phyloP scores from a whole-genome alignment of 1,140 invertebrate species.

The Agraylea sexmaculata region DNA sequence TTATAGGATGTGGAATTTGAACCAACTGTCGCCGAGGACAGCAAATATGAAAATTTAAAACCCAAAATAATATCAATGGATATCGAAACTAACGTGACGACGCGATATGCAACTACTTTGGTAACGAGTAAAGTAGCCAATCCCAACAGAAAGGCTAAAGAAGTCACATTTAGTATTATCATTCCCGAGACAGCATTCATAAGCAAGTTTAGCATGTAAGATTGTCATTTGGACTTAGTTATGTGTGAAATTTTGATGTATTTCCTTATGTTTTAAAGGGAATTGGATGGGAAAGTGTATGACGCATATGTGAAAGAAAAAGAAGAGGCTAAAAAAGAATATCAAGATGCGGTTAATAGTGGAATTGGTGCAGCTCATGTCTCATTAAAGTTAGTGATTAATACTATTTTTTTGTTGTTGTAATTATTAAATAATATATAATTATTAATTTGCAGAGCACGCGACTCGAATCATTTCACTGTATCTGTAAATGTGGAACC shows the following conservation, averaged over 20 bases:
- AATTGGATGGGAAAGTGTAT: conserved; percentile 41
- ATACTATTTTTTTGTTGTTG: neutral
- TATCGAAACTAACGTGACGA: conserved; percentile 42
- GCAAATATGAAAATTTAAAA: no score
- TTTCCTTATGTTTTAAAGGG: conserved; percentile 25
- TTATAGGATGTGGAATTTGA: no score
- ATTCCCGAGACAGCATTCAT: conserved; percentile 54
- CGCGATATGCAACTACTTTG: conserved; percentile 47
- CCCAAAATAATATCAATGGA: conserved; percentile 38
- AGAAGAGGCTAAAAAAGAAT: conserved; percentile 51
- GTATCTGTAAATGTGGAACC: conserved; percentile 50
- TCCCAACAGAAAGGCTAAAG: conserved; percentile 41
- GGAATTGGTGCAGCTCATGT: conserved; percentile 50
- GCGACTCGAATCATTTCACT: conserved; percentile 53
- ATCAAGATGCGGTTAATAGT: conserved; percentile 44
- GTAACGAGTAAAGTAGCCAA: conserved; percentile 47
- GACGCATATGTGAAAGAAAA: conserved; percentile 47
- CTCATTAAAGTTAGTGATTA: conserved; percentile 33
- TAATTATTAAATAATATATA: conserved; percentile 5
- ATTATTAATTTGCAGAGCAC: conserved; percentile 32
- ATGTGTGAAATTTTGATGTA: neutral
- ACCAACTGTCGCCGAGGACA: no score
- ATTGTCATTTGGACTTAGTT: neutral
- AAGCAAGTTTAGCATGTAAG: conserved; percentile 50
- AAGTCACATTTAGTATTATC: conserved; percentile 47